Base-by-base conservation (phyloP, 2,797 vertebrate species). In the Petrocephalus schoutedeni region DNA sequence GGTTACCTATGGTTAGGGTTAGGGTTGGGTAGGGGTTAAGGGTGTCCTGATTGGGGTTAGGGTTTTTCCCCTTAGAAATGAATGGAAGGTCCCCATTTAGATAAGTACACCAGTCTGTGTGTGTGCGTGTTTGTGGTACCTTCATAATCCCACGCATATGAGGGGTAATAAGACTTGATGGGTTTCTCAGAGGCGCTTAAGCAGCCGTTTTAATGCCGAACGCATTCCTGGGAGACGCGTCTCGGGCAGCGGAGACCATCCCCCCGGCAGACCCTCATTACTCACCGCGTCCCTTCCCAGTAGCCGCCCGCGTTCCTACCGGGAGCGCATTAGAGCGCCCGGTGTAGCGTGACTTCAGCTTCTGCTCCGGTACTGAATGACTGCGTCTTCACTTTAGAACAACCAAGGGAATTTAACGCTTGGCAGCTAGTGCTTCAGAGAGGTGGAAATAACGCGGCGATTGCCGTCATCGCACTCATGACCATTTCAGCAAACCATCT, bases 321-420 rank as follows among this genome's bases (percentile, higher is more conserved):
- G 87, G 87, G 87, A 58, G 54, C 56, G 87, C 54, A 82, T 87
- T 87, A 87, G 19, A 58, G 28, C n/a, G 54, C 19, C 21, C 77
- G 54, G 8, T 41, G 71, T 87, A 82, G 87, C 74, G 54, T 87
- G 87, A 87, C 87, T 87, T 82, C 53, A 23, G 53, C 74, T 87
- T 77, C 74, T 82, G 87, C 87, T 87, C 16, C 36, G n/a, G 28
- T 12, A 57, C 45, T 53, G 53, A 87, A 82, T 82, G 85, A 23
- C 59, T 64, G 85, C 36, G 45, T 21, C 32, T 16, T 67, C 86
- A 5, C 12, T 9, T 45, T 36, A 58, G 59, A 86, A 86, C n/a
- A 86, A 49, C 36, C 54, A 23, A 5, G 36, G 36, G 12, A 21
- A 86, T 86, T 19, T 64, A 64, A 86, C 61, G 59, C 58, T 67